Conservation (phyloP, 2,797 vertebrate species). For the Myotis planiceps region DNA sequence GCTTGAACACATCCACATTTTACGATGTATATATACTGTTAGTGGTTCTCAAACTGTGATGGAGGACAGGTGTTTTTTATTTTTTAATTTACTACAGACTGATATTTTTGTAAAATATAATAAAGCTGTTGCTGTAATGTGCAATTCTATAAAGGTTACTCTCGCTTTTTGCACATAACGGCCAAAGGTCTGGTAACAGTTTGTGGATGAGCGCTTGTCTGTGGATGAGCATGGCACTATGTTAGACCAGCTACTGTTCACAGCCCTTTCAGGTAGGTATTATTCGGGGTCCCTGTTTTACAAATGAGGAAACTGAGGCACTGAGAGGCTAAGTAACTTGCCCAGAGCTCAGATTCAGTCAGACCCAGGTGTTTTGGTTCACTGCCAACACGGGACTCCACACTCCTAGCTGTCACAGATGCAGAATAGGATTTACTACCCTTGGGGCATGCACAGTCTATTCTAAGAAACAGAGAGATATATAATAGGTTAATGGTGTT, state of each 20-base stretch:
- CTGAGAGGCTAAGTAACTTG: background rate
- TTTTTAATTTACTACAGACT: background rate
- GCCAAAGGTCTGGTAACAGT: background rate
- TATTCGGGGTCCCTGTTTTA: slow-evolving; percentile 35
- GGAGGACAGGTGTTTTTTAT: background rate
- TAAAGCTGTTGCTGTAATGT: background rate
- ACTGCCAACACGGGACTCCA: background rate
- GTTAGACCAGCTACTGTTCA: slow-evolving; percentile 31
- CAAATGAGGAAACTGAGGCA: slow-evolving; percentile 18
- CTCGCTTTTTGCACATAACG: background rate
- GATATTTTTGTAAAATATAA: background rate
- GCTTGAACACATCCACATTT: background rate
- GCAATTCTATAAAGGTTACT: background rate
- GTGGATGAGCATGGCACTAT: too few species aligned
- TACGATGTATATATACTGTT: background rate
- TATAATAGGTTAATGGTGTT: background rate
- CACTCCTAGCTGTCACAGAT: background rate
- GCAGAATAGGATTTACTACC: background rate
- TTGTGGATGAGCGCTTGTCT: background rate
- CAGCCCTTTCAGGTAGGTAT: background rate
- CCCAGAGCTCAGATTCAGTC: background rate
- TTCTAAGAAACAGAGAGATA: background rate
- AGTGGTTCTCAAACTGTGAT: background rate
- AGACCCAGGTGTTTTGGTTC: background rate
- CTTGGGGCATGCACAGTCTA: background rate